A percentile compares a stretch with the other conserved stretches of the same genome.
Conservation (phyloP, 2,888 invertebrate genomes). For the Taphrorychus bicolor region DNA sequence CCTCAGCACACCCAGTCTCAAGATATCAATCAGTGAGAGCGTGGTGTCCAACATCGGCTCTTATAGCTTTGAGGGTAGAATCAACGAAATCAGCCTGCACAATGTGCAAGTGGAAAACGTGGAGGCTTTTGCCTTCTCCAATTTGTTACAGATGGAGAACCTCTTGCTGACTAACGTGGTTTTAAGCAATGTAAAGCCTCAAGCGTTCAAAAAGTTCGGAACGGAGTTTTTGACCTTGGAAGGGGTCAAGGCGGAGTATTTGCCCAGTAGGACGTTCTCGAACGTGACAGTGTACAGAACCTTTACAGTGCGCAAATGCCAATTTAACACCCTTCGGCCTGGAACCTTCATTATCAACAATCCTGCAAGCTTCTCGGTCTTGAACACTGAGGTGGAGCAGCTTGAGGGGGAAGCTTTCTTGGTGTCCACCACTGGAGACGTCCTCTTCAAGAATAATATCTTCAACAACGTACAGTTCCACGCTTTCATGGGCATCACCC, state of each 20-base stretch:
- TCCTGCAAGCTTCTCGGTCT: constrained; percentile 69
- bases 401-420: constrained; percentile 73
- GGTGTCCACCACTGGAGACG: constrained; percentile 67
- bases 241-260: constrained; percentile 65
- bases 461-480: constrained; percentile 66
- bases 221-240: constrained; percentile 70
- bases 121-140: constrained; percentile 77
- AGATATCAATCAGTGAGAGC: constrained; percentile 60
- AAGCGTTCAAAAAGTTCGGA: constrained; percentile 82
- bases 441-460: constrained; percentile 71
- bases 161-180: constrained; percentile 69
- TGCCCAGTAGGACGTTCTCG: constrained; percentile 77
- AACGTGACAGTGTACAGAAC: constrained; percentile 74
- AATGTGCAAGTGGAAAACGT: constrained; percentile 68
- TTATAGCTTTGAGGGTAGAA: constrained; percentile 73
- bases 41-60: constrained; percentile 60
- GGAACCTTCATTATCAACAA: constrained; percentile 73
- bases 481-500: constrained; percentile 68
- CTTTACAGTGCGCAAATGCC: constrained; percentile 71
- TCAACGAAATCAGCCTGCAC: constrained; percentile 72
- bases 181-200: constrained; percentile 69
- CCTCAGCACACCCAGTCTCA: constrained; percentile 53
- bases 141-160: constrained; percentile 64
- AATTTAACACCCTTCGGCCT: constrained; percentile 69
- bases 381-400: constrained; percentile 65